phyloP scores from a whole-genome alignment of 2,113 vertebrate species.

The Zosterops japonicus region DNA sequence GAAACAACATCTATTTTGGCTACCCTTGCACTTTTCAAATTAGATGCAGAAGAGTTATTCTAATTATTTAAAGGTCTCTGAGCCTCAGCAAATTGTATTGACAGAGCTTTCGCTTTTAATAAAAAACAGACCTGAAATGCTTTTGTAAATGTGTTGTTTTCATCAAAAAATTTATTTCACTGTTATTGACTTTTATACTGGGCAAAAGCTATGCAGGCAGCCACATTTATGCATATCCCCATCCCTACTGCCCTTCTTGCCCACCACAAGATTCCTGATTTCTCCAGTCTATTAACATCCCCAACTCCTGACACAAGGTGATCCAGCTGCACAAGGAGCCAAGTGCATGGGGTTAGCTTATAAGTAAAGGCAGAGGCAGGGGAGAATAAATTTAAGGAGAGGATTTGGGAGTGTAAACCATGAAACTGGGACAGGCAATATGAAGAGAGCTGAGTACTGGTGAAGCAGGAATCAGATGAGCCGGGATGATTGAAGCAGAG shows the following conservation, averaged over 20 bases:
- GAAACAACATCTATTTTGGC: slow-evolving; percentile 25
- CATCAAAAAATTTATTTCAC: not conserved
- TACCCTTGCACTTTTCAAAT: slow-evolving; percentile 51
- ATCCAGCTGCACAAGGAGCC: not conserved
- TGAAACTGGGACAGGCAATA: not conserved
- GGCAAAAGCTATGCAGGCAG: not conserved
- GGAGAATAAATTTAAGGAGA: not conserved
- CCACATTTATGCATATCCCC: not conserved
- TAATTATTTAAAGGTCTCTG: slow-evolving; percentile 46
- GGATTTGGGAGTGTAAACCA: not conserved
- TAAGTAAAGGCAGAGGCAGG: not conserved
- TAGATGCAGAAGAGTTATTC: slow-evolving; percentile 54
- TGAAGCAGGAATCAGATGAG: not conserved
- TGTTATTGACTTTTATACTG: not conserved
- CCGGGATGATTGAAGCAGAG: slow-evolving; percentile 24
- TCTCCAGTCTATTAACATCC: not conserved
- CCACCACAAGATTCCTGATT: not conserved
- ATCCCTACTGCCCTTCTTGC: not conserved
- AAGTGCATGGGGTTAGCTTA: not conserved
- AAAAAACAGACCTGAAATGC: not conserved
- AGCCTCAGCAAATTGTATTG: slow-evolving; percentile 55
- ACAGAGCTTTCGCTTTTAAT: slow-evolving; percentile 45
- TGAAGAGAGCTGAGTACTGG: not conserved
- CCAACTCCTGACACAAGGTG: not conserved
- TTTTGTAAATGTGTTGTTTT: slow-evolving; percentile 1